Evolutionary conservation across 2,888 invertebrate species (phyloP), one percentile per base, ranked within the genome.

Genomic region (Thymelicus lineola): DNA sequence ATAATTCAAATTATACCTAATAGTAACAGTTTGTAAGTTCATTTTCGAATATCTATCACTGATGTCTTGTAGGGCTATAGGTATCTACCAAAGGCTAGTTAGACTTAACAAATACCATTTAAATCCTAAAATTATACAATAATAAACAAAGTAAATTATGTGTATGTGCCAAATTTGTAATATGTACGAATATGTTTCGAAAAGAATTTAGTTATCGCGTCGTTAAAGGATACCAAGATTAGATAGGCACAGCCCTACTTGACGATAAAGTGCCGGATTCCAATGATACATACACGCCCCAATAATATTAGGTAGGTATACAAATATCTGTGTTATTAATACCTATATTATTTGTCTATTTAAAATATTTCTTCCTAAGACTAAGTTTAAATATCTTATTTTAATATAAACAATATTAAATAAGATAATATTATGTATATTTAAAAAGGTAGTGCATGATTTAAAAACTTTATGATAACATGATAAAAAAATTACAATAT

Each of bases 181-280:
- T 15, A 48, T 1, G 77, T 50, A 50, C 15, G 77, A 80, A 81
- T 79, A 77, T 79, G 74, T 75, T 83, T 83, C 75, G 73, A 77
- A 83, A 84, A 84, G 78, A 82, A 79, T 78, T 82, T 73, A 80
- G 72, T 77, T 86, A 88, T 88, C 87, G 82, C 78, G 77, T 77
- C 83, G 77, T 76, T 82, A 84, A 82, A 86, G 82, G 82, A 86
- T 82, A 84, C 82, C 79, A 46, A 82, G 91, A 92, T 91, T 86
- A 91, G 91, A 91, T 92, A 90, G 81, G 77, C 82, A 80, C 86
- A 86, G 86, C 91, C 91, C 90, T 91, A 87, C 82, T 78, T 74
- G 74, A 70, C 84, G 91, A 91, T 91, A 91, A 89, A 80, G 77
- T 79, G 77, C 80, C 79, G 86, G 84, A 89, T 88, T 88, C 86